Percentiles rank a stretch among this genome's conserved stretches.
Conservation (phyloP, 2,797 vertebrate genomes). For the Discoglossus pictus region DNA sequence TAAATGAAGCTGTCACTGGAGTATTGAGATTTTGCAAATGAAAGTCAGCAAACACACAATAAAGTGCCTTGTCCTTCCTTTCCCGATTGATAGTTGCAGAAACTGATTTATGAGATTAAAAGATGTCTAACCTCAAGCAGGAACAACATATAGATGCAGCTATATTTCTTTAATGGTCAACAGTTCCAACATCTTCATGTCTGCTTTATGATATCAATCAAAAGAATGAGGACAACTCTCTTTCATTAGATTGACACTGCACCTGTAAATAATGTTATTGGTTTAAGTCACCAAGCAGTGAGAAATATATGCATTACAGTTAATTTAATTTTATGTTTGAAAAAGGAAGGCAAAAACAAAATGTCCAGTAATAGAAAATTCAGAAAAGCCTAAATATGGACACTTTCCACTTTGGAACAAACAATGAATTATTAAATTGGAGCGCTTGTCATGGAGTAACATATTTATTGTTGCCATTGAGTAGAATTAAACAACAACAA, state of each 20-base stretch:
- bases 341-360: background rate
- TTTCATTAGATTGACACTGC: slow-evolving; percentile 45
- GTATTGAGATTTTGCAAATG: slow-evolving; percentile 49
- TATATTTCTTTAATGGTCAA: slow-evolving; percentile 46
- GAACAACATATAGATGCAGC: slow-evolving; percentile 39
- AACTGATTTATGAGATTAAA: slow-evolving; percentile 53
- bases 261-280: slow-evolving; percentile 40
- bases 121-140: slow-evolving; percentile 44
- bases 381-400: background rate
- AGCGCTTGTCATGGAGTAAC: background rate
- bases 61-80: slow-evolving; percentile 49
- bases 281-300: slow-evolving; percentile 29
- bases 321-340: slow-evolving; percentile 23
- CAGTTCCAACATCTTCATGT: slow-evolving; percentile 28
- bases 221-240: slow-evolving; percentile 40
- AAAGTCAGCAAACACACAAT: slow-evolving; percentile 36
- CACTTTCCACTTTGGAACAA: background rate
- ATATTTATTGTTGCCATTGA: background rate
- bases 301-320: slow-evolving; percentile 31
- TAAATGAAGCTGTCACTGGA: slow-evolving; percentile 37
- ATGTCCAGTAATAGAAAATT: background rate
- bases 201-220: slow-evolving; percentile 39
- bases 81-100: slow-evolving; percentile 39
- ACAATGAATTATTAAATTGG: background rate
- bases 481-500: no score